Evolutionary conservation across 2,888 invertebrate species (phyloP), one percentile per base, ranked within the genome.

Genomic region (Campaea margaritaria): DNA sequence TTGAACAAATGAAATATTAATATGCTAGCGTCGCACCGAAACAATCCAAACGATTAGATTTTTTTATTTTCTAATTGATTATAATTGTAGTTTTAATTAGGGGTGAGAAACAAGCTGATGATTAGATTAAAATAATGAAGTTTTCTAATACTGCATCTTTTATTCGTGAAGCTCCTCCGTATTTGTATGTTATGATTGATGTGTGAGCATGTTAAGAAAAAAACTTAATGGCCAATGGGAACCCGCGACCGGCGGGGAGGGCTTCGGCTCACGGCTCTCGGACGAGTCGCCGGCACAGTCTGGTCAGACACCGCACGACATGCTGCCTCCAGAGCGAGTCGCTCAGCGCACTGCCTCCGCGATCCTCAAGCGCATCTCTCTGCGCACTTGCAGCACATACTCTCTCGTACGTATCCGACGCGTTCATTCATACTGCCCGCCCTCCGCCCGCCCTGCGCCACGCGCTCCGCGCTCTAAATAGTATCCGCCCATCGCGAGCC

Each of bases 301-400:
- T 75, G 78, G 67, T 76, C 81, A 79, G 84, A 79, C 88, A 73
- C 78, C 87, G 84, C 75, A 78, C 88, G 81, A 83, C 74, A 92
- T 93, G 93, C 82, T 92, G 85, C 91, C 92, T 73, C 84, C 87
- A 65, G 91, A 91, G 84, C 85, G 89, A 75, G 76, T 82, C 75
- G 85, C 83, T 67, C 86, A 85, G 67, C 87, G 86, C 73, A 83
- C 85, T 75, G 87, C 89, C 79, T 82, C 88, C 78, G 89, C 90
- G 78, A 83, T 93, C 75, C 81, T 92, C 78, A 91, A 91, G 68
- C 88, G 87, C 66, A 81, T 92, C 74, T 86, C 91, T 54, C 74
- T 87, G 73, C 87, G 86, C 71, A 80, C 89, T 66, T 87, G 84
- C 83, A 91, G 87, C 85, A 89, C 86, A 65, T 92, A 91, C 74